Base-by-base conservation (phyloP, 2,113 vertebrate genomes). In the Mastomys coucha region DNA sequence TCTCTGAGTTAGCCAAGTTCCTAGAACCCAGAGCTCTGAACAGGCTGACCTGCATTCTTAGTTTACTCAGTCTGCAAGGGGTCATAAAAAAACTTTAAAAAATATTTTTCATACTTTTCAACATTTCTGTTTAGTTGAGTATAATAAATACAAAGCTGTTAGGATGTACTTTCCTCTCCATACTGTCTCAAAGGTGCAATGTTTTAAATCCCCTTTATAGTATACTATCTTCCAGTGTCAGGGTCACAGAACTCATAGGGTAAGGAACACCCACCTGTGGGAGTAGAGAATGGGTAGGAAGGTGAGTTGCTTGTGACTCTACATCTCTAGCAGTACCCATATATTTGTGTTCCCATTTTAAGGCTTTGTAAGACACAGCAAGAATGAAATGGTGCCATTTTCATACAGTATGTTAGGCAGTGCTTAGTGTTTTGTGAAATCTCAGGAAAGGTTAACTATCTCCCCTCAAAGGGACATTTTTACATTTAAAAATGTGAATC, bases 311-410 rank as follows among this genome's bases (percentile, higher is more conserved):
- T 92, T 45, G 31, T 5, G 17, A 76, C 17, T 39, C 45, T 16
- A 72, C 16, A 73, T 90, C n/a, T 82, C 42, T 51, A 53, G 31
- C 11, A 31, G 49, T 86, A 17, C 26, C 36, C 67, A 6, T 75
- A 3, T 11, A 12, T 31, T 81, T 20, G 4, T 39, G n/a, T 67
- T 90, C 16, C 49, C 85, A 45, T 53, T 94, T 93, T 80, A 88
- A 67, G 14, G 69, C 67, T 33, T 70, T 28, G 45, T 14, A 87
- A 77, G 39, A 28, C 22, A 91, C 33, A 69, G 12, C 58, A 56
- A 91, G n/a, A 89, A 91, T 63, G 82, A 89, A 94, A 80, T 95
- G 56, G 58, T n/a, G 28, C 14, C 17, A 33, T 92, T 70, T 95
- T 2, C 42, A 31, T 82, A 45, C 0, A 76, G 14, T 24, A 60